Conservation (phyloP, 2,888 invertebrate genomes). For the Sminthurides aquaticus region DNA sequence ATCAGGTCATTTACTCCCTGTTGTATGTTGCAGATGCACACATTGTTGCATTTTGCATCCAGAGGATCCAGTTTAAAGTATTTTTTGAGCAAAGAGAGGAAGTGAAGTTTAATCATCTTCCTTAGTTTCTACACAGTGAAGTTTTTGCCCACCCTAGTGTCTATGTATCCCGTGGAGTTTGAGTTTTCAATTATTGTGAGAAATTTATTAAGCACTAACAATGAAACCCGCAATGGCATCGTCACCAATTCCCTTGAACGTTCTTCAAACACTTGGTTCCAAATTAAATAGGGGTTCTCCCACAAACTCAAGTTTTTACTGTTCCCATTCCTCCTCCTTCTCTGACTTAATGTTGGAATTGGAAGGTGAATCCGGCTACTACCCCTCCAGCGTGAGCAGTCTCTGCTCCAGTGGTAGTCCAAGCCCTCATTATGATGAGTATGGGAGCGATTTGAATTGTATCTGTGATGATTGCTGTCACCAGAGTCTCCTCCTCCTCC, state of each 20-base stretch:
- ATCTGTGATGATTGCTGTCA: background rate
- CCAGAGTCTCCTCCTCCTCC: background rate
- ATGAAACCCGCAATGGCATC: slow-evolving; percentile 9
- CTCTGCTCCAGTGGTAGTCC: background rate
- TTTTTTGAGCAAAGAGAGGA: background rate
- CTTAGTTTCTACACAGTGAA: too few relatives aligned
- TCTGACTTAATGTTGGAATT: background rate
- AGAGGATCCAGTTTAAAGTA: too few relatives aligned
- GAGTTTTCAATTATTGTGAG: background rate
- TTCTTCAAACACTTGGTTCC: slow-evolving; percentile 6
- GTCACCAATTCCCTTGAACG: background rate
- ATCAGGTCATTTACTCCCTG: too few relatives aligned
- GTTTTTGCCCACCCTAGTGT: too few relatives aligned
- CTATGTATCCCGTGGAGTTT: slow-evolving; percentile 3
- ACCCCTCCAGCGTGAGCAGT: background rate
- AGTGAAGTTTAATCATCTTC: background rate
- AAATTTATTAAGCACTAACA: background rate
- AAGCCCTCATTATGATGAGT: background rate
- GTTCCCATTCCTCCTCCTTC: background rate
- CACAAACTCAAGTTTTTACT: background rate
- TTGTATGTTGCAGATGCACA: too few relatives aligned
- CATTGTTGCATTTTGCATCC: too few relatives aligned
- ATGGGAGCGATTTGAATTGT: slow-evolving; percentile 5
- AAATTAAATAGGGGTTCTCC: slow-evolving; percentile 1
- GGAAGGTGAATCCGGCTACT: slow-evolving; percentile 1